Base-by-base conservation (phyloP, 1,140 invertebrate species). In the Lasioglossum albipes region DNA sequence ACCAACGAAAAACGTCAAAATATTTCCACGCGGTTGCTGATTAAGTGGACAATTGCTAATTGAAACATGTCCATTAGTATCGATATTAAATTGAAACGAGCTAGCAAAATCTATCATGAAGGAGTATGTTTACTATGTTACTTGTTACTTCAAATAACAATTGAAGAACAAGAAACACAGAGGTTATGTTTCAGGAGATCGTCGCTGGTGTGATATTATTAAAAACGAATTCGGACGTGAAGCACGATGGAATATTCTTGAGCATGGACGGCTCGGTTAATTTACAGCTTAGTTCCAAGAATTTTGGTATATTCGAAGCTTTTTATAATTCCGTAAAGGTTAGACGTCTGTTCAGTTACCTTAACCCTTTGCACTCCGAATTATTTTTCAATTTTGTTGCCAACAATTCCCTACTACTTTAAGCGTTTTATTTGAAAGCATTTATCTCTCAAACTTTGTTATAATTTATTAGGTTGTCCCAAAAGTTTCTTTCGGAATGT, bases 251-350 rank as follows among this genome's bases (percentile, higher is more conserved):
- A 2, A 97, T 99, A 67, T 95, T 94, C 12, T 93, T 99, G 2
- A 94, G 94, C 2, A 95, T 98, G 93, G 98, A 99, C 90, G 98
- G 98, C 1, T 94, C 95, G 27, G 98, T 99, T 1, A 98, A 97
- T 91, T 93, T 99, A 70, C 98, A 99, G 90, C 93, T 99, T 0
- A 99, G 98, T 90, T 96, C 97, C 20, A 99, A 99, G 93, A 99
- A 97, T 94, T 96, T 98, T 83, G 98, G 98, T 1, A 95, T 99
- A 57, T 97, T 99, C 91, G 98, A 99, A 93, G 97, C 98, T 16
- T 98, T 99, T 90, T 98, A 98, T 83, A 96, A 96, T 91, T 96
- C 96, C 54, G 94, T 96, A 1, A 97, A 96, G 94, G 96, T 96
- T 91, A 83, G 75, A 84, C 54, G 42, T n/a, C 3, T 12, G 20